Base-by-base conservation (phyloP, 1,140 invertebrate species). In the Drosophila sulfurigaster region DNA sequence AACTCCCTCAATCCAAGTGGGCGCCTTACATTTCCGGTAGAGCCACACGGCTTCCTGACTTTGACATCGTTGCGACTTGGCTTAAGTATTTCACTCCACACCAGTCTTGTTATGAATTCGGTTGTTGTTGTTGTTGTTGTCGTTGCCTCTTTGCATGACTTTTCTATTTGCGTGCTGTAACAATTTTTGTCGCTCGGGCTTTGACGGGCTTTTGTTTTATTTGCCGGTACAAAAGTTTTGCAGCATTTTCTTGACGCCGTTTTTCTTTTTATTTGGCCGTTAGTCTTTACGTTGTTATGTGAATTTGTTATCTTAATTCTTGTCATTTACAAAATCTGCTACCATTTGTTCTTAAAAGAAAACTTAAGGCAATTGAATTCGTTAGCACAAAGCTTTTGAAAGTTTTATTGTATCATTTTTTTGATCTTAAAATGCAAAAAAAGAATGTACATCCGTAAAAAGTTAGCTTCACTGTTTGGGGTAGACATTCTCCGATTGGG, bases 221-320 rank as follows among this genome's bases (percentile, higher is more conserved):
- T 73, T 72, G 72, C 32, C 73, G 60, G 66, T 65, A 68, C 59
- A 78, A 89, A 89, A 89, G 62, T 79, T 88, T 80, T 79, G 5
- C 8, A 60, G 58, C 60, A 72, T 78, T 86, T 81, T 60, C 66
- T 70, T 65, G 60, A 45, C 38, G 66, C 41, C 38, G 20, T 32
- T 74, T 78, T 64, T 63, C 15, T 65, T 63, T 75, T 63, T 70
- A 43, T 75, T 68, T 79, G 15, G 38, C 43, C 59, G 45, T 65
- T 63, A 51, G 79, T 65, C 30, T 72, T 73, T 67, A 15, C 45
- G 67, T 66, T 68, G 62, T 79, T 87, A 78, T 58, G 82, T 51
- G 82, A 88, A 88, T 87, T 88, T 81, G 77, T 81, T 88, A 87
- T 87, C 83, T 88, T 87, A 87, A 89, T 88, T 89, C 81, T 71